Conservation (phyloP, 2,888 invertebrate species). For the Folsomia manolachei region DNA sequence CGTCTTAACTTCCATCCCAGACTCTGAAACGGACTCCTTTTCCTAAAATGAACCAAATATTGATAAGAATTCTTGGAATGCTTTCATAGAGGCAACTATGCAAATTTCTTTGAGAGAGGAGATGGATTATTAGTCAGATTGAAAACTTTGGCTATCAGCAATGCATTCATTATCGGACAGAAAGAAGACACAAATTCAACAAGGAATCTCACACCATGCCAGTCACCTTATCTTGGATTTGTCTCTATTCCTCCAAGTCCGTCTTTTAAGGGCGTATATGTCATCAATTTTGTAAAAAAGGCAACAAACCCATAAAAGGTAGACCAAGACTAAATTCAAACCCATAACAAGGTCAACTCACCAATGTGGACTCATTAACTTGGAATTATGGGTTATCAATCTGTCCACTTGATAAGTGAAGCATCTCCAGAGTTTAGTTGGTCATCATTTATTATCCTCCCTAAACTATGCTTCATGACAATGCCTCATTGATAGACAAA, state of each 20-base stretch:
- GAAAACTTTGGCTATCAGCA: conserved; percentile 1
- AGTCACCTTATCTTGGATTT: background rate
- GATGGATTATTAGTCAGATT: background rate
- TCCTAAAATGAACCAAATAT: too few relatives aligned
- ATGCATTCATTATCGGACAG: background rate
- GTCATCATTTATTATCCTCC: background rate
- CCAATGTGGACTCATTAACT: background rate
- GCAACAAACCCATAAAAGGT: background rate
- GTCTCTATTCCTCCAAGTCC: too few relatives aligned
- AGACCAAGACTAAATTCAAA: background rate
- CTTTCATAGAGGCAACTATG: too few relatives aligned
- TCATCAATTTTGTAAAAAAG: background rate
- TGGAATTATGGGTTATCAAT: too few relatives aligned
- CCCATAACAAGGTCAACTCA: background rate
- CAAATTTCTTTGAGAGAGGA: too few relatives aligned
- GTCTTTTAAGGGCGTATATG: too few relatives aligned
- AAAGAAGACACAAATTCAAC: background rate
- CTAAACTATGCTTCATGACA: background rate
- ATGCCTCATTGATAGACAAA: background rate
- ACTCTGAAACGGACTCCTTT: too few relatives aligned
- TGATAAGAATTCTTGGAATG: too few relatives aligned
- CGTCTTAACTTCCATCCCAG: too few relatives aligned
- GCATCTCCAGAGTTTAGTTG: background rate
- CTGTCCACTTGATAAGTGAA: background rate
- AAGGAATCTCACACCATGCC: background rate